These are phyloP conservation scores for Archaeoteleia sp. DNA, from an alignment of 2,888 invertebrate species.

Conservation along the genomic window DNA sequence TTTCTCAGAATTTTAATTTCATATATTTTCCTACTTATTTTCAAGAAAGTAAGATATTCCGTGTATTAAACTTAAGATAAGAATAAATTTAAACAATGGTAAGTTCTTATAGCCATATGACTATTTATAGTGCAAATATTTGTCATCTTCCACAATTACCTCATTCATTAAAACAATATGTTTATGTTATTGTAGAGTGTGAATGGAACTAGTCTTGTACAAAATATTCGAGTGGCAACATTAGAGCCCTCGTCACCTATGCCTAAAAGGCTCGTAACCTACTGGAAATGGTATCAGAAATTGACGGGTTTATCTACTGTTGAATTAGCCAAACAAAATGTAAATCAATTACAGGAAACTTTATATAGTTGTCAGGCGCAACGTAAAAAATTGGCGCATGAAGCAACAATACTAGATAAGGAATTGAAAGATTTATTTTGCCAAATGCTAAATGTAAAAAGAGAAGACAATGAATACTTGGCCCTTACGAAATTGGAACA, in stretches of 20 bases:
- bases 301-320: constrained; percentile 68
- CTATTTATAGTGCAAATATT: too few relatives aligned
- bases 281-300: constrained; percentile 71
- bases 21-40: too few relatives aligned
- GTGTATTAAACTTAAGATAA: too few relatives aligned
- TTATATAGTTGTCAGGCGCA: constrained; percentile 68
- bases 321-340: constrained; percentile 64
- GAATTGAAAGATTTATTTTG: constrained; percentile 69
- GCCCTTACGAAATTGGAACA: constrained; percentile 70
- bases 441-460: constrained; percentile 66
- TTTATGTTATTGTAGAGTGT: too few relatives aligned
- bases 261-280: constrained; percentile 62
- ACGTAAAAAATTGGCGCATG: constrained; percentile 59
- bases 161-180: too few relatives aligned
- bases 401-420: constrained; percentile 57
- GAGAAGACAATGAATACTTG: constrained; percentile 71
- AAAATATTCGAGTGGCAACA: constrained; percentile 59
- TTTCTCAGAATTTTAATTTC: too few relatives aligned
- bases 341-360: constrained; percentile 66
- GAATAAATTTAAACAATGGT: too few relatives aligned
- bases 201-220: constrained; percentile 61
- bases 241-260: constrained; percentile 59
- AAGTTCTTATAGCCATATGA: too few relatives aligned
- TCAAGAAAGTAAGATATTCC: too few relatives aligned
- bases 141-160: too few relatives aligned